Evolutionary conservation across 2,888 invertebrate species (phyloP), one percentile per base, ranked within the genome.

Genomic region (Tanytarsus gracilentus): DNA sequence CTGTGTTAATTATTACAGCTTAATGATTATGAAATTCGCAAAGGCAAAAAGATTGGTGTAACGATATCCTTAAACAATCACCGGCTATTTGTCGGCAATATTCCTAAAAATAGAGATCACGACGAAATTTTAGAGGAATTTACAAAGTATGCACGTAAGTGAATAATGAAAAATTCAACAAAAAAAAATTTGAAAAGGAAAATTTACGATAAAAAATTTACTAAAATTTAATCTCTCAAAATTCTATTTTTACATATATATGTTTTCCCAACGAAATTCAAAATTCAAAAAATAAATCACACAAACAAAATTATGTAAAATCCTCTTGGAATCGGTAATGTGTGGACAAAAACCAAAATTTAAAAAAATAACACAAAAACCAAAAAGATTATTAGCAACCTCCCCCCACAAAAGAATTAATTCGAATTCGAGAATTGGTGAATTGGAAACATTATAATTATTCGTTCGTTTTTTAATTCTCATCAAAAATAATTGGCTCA

Each of bases 11-110:
- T 88, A 86, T 91, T 91, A 84, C 91, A 93, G 95, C 89, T 95
- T 85, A 94, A 96, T 88, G 93, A 94, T 88, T 90, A 88, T 88
- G 95, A 95, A 88, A 93, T 96, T 86, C 88, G 91, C 85, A 92
- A 93, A 84, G 94, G 94, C 83, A 95, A 95, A 88, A 91, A 90
- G 86, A 90, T 96, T 86, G 95, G 95, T 85, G 94, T 95, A 80
- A 95, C 94, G 83, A 88, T 95, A 85, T 96, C 95, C 83, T 92
- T 93, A 88, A 95, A 96, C 87, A 96, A 96, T 88, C 92, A 93
- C 83, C 91, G 95, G 84, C 89, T 96, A 84, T 96, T 95, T 91
- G 94, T 96, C 85, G 96, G 95, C 81, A 96, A 96, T 92, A 95
- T 96, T 86, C 95, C 96, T 84, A 96, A 96, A 88, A 94, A 91